Evolutionary conservation across 1,140 invertebrate species (phyloP), one percentile per base, ranked within the genome.

Genomic region (Sesamia nonagrioides): DNA sequence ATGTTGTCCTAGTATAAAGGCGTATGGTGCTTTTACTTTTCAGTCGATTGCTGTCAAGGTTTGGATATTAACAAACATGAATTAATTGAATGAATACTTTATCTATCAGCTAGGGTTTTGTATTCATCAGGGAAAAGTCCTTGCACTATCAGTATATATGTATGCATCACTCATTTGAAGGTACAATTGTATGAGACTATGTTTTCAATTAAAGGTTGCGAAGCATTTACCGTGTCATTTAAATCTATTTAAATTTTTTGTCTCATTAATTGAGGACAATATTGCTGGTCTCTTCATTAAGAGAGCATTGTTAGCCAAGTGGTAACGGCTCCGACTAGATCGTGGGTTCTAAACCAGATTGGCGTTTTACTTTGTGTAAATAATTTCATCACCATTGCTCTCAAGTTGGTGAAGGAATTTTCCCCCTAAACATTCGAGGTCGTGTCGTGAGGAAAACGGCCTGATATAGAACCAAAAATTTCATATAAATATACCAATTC

Each of bases 41-140:
- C 78, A 85, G 58, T 61, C 61, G 60, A 89, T 87, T 86, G 84
- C 85, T 85, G 86, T 86, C 89, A 90, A 90, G 89, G 89, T 82
- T 88, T 84, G 82, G 87, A 83, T 88, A 86, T 84, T 84, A 75
- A 75, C 74, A 82, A 74, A 74, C 75, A 79, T 78, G 84, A 76
- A 82, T 85, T 84, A 11, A 82, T 85, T 84, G 1, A 27, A 27
- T 27, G 82, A 85, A 89, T 87, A 84, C 66, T 42, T 54, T 82
- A 61, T 81, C 40, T 60, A 60, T 72, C 18, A 78, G 63, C 37
- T 60, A 58, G 37, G 61, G 63, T 15, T 83, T 78, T 77, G 78
- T 84, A 86, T 89, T 86, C 86, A 85, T 84, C 61, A 58, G 50
- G 50, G 66, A 73, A 74, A 77, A 60, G 73, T 79, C 72, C 74